These are phyloP conservation scores for Meliscaeva auricollis DNA, from an alignment of 2,888 invertebrate genomes.

Conservation along the genomic window DNA sequence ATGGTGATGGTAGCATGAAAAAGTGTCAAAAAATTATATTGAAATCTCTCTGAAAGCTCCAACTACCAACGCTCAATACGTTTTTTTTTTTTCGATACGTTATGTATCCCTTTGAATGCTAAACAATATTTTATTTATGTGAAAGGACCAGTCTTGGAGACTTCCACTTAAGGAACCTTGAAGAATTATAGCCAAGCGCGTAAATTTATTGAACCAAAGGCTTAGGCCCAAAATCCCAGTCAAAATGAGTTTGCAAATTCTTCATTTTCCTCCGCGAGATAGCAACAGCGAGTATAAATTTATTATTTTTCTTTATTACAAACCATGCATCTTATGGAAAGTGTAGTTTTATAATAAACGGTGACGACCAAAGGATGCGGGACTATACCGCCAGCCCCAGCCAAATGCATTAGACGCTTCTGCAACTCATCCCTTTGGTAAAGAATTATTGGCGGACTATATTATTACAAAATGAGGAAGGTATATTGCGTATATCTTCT, in stretches of 20 bases:
- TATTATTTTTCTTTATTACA: conserved; percentile 52
- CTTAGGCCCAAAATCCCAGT: conserved; percentile 49
- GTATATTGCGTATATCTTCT: conserved; percentile 18
- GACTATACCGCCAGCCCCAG: background rate
- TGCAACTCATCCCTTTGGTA: conserved; percentile 55
- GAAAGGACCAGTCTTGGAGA: conserved; percentile 44
- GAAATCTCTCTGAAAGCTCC: no score
- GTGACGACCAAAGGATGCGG: background rate
- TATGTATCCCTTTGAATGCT: background rate
- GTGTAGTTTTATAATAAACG: background rate
- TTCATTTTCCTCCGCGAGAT: conserved; percentile 17
- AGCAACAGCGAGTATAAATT: conserved; percentile 46
- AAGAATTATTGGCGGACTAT: conserved; percentile 59
- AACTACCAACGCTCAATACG: no score
- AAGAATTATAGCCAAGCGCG: conserved; percentile 57
- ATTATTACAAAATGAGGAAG: conserved; percentile 42
- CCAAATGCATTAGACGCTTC: conserved; percentile 18
- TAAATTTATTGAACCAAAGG: conserved; percentile 64
- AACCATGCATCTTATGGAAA: conserved; percentile 13
- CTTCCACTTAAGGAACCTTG: conserved; percentile 37
- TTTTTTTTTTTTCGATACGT: no score
- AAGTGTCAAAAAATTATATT: no score
- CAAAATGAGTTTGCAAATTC: conserved; percentile 3
- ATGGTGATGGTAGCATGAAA: no score
- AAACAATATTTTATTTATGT: conserved; percentile 49